Evolutionary conservation across 2,888 invertebrate species (phyloP).

Genomic region (Cheilosia pagana): DNA sequence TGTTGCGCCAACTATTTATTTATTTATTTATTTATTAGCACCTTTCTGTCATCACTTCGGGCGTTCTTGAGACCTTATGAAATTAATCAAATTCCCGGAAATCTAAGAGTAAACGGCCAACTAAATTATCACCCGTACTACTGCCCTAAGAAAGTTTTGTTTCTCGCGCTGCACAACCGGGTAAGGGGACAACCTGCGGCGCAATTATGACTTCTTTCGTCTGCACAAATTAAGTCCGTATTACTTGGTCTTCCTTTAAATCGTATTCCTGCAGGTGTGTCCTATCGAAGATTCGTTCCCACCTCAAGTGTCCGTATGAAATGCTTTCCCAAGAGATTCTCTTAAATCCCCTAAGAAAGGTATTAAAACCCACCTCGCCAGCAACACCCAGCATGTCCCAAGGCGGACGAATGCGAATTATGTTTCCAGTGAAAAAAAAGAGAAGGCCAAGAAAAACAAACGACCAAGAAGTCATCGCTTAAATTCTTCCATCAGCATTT

Average conservation of each 20-base stretch:
- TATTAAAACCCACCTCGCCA: constrained; percentile 5
- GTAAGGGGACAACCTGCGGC: no score
- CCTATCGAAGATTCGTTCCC: background rate
- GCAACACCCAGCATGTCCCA: background rate
- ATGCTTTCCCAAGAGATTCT: background rate
- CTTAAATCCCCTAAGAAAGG: background rate
- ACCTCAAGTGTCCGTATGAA: background rate
- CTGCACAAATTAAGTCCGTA: background rate
- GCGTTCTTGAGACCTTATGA: no score
- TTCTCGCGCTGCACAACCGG: no score
- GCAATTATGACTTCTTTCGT: background rate
- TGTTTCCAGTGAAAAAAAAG: constrained; percentile 1
- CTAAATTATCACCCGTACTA: no score
- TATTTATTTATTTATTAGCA: no score
- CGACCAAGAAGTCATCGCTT: constrained; percentile 31
- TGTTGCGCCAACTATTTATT: no score
- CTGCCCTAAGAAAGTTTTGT: no score
- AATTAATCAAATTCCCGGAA: no score
- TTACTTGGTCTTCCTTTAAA: background rate
- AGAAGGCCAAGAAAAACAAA: background rate
- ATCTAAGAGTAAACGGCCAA: no score
- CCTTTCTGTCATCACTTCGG: no score
- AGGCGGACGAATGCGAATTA: background rate
- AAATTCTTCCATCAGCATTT: constrained; percentile 51
- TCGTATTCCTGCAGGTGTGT: background rate